These are phyloP conservation scores for Heliconius congener DNA, from an alignment of 1,140 invertebrate species.

Conservation along the genomic window DNA sequence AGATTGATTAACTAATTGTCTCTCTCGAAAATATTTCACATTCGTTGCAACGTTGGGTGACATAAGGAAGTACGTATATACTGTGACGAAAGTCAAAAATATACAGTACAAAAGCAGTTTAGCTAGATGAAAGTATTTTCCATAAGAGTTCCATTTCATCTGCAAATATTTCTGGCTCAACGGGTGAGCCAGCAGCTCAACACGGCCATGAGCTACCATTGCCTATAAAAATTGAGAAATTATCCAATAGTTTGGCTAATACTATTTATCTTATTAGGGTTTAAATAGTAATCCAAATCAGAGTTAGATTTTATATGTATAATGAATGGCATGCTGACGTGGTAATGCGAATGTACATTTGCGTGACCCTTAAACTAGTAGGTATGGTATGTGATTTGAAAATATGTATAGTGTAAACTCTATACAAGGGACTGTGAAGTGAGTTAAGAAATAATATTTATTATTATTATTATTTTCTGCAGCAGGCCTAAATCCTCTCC, in stretches of 20 bases:
- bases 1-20: not conserved
- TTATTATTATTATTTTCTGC: no score
- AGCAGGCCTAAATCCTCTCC: no score
- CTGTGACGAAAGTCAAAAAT: constrained; percentile 88
- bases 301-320: not conserved
- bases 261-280: no score
- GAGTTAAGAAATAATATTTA: no score
- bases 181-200: constrained; percentile 90
- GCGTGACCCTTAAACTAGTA: not conserved
- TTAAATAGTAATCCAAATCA: no score
- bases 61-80: constrained; percentile 86
- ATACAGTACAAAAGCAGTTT: constrained; percentile 89
- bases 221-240: constrained; percentile 80
- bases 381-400: not conserved
- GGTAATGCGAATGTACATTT: not conserved
- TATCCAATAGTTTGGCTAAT: no score
- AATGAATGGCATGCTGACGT: not conserved
- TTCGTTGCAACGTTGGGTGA: constrained; percentile 18
- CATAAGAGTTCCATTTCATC: constrained; percentile 94
- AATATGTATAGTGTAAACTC: not conserved
- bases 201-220: constrained; percentile 90
- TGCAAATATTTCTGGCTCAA: constrained; percentile 92
- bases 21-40: not conserved
- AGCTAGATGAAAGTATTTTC: constrained; percentile 91
- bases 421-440: no score